A percentile compares a stretch with the other conserved stretches of the same genome.
Conservation (phyloP, 2,797 vertebrate genomes). For the Heteromormyrus szaboi region DNA sequence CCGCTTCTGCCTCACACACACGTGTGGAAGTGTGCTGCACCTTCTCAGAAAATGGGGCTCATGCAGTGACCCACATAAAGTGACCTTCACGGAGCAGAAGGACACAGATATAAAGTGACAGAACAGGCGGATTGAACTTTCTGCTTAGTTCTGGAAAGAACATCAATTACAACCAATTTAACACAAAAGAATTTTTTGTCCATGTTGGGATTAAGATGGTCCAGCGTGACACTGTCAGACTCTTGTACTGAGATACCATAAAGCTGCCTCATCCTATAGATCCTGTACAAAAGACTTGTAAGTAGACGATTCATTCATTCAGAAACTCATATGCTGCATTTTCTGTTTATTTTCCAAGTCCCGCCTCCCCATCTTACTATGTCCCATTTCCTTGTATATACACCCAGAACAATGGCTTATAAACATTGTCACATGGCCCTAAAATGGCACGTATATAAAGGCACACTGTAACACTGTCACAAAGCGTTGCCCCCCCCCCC, state of each 20-base stretch:
- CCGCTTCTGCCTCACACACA: background rate
- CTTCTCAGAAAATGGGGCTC: background rate
- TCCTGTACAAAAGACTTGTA: background rate
- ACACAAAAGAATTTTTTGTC: background rate
- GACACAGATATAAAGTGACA: background rate
- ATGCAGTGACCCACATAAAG: background rate
- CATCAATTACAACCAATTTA: background rate
- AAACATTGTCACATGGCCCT: background rate
- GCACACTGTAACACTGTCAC: background rate
- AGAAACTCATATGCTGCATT: background rate
- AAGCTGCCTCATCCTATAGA: background rate
- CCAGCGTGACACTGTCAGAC: background rate
- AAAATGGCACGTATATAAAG: background rate
- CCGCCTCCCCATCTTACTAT: background rate
- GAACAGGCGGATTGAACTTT: background rate
- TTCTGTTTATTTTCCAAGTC: background rate
- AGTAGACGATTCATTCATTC: background rate
- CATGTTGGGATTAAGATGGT: background rate
- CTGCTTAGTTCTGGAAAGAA: background rate
- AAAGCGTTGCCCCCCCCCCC: background rate
- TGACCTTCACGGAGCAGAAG: background rate
- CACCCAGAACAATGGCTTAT: conserved; percentile 6
- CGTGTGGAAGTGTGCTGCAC: background rate
- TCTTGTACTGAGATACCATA: background rate
- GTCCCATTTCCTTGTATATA: background rate